Evolutionary conservation across 2,888 invertebrate species (phyloP).

Genomic region (Mactromeris polynyma): DNA sequence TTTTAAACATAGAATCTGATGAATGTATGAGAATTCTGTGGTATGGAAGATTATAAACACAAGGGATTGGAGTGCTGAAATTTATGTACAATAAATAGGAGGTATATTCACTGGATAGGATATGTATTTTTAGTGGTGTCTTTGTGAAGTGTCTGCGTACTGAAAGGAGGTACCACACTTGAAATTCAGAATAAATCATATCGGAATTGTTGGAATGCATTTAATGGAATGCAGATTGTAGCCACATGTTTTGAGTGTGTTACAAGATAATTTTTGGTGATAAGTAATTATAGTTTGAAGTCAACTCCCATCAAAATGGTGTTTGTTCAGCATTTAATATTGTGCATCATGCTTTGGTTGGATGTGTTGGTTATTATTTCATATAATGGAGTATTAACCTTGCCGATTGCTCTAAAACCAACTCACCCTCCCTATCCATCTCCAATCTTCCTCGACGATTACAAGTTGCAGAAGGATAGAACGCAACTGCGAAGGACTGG

Average conservation of each 20-base stretch:
- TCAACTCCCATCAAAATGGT: not conserved
- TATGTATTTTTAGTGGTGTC: too few relatives aligned
- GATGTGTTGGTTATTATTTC: not conserved
- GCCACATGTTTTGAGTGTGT: conserved; percentile 1
- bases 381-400: not conserved
- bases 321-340: not conserved
- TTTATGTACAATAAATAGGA: not conserved
- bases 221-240: not conserved
- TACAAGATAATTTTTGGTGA: not conserved
- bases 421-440: too few relatives aligned
- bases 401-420: not conserved
- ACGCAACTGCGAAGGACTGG: not conserved
- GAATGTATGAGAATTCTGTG: not conserved
- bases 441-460: not conserved
- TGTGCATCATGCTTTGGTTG: not conserved
- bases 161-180: not conserved
- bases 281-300: not conserved
- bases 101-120: not conserved
- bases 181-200: not conserved
- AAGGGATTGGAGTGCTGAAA: not conserved
- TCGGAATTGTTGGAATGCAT: not conserved
- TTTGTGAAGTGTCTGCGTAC: not conserved
- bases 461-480: not conserved
- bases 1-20: not conserved
- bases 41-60: not conserved